Percentiles rank a stretch among this genome's conserved stretches.
Conservation (phyloP, 2,888 invertebrate species). For the Oxyscelio sp. region DNA sequence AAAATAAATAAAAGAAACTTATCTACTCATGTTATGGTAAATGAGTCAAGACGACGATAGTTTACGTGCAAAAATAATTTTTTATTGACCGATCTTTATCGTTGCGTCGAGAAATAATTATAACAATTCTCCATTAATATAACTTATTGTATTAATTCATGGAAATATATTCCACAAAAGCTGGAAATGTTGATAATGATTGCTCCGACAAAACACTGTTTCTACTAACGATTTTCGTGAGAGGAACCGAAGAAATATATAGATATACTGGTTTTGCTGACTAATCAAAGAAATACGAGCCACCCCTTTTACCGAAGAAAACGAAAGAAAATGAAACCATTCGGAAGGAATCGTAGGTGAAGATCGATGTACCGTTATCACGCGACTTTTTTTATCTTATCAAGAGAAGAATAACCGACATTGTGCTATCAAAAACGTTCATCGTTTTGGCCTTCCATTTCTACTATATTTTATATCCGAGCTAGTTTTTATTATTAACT, state of each 20-base stretch:
- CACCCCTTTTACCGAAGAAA: conserved; percentile 64
- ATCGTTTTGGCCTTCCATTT: conserved; percentile 1
- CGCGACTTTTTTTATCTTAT: conserved; percentile 52
- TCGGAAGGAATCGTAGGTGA: conserved; percentile 54
- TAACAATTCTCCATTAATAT: no score
- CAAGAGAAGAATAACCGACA: conserved; percentile 23
- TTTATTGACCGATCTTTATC: no score
- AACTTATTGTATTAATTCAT: conserved; percentile 45
- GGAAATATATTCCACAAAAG: conserved; percentile 19
- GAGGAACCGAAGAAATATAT: conserved; percentile 37
- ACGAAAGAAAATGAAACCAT: conserved; percentile 65
- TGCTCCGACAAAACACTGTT: conserved; percentile 33
- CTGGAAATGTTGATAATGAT: conserved; percentile 32
- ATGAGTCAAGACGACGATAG: no score
- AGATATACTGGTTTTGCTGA: conserved; percentile 61
- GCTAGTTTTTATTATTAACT: conserved; percentile 5
- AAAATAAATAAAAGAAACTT: no score
- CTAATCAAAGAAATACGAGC: conserved; percentile 74
- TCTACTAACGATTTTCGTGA: conserved; percentile 52
- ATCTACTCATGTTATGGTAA: no score
- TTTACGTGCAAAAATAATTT: no score
- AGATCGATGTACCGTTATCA: conserved; percentile 71
- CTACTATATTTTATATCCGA: background rate
- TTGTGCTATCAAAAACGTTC: conserved; percentile 17
- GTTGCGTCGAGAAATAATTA: no score